Conservation (phyloP, 2,888 invertebrate genomes). For the Meiosimyza platycephala region DNA sequence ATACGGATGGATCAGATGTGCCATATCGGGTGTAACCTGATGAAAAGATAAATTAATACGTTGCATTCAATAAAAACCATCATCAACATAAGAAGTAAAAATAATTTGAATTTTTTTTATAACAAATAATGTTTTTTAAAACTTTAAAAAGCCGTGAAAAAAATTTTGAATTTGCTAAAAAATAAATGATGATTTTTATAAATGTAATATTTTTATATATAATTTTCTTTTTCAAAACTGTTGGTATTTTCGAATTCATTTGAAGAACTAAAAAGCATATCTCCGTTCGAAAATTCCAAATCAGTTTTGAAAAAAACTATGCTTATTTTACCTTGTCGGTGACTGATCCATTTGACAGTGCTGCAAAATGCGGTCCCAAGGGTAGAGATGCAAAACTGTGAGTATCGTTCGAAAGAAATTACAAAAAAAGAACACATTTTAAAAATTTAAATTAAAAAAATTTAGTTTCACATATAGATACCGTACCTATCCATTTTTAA, state of each 20-base stretch:
- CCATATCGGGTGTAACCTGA: conserved; percentile 74
- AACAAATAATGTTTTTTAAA: not conserved
- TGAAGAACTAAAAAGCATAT: too few species aligned
- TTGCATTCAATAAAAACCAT: not conserved
- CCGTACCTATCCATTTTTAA: conserved; percentile 59
- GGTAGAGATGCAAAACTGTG: conserved; percentile 38
- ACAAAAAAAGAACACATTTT: conserved; percentile 7
- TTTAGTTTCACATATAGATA: not conserved
- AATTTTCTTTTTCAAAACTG: too few species aligned
- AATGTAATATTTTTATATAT: not conserved
- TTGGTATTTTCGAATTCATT: not conserved
- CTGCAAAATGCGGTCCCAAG: conserved; percentile 67
- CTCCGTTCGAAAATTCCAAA: not conserved
- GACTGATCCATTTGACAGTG: conserved; percentile 77
- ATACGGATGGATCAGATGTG: conserved; percentile 75
- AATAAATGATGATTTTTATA: not conserved
- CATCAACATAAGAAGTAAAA: not conserved
- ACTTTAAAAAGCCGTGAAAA: not conserved
- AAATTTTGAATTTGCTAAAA: not conserved
- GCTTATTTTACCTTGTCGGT: conserved; percentile 77
- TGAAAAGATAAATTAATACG: not conserved
- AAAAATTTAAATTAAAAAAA: conserved; percentile 24
- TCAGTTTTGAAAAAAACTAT: not conserved
- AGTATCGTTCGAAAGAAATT: not conserved
- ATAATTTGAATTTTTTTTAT: not conserved